Base-by-base conservation (phyloP, 2,797 vertebrate species). In the Coregonus ussuriensis region DNA sequence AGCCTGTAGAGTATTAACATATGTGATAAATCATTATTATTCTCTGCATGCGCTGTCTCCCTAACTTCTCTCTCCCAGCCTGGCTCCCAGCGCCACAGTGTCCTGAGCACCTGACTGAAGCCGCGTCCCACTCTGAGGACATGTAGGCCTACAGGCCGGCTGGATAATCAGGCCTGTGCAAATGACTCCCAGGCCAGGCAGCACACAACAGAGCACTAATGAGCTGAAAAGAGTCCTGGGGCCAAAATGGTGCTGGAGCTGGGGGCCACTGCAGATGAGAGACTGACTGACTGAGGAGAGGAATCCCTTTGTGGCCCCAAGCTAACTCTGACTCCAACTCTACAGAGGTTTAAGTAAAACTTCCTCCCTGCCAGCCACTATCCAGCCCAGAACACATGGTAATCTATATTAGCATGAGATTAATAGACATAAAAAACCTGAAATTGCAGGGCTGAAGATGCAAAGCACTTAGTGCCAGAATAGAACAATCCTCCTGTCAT, bases 211-310 rank as follows among this genome's bases (percentile, higher is more conserved):
- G 59, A 71, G 67, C 76, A 47, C 51, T 54, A 73, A 74, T 69
- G 74, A 33, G 74, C 80, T 77, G 80, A 84, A 77, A 81, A 81
- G 75, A 69, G 68, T 66, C 76, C 73, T 37, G 56, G 37, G 66
- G 66, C 33, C 2, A 13, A 18, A 63, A 9, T 47, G 41, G 41
- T 47, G 21, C 59, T 63, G 59, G 7, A 25, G 59, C n/a, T 63
- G 41, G 41, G 41, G 9, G 41, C 41, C 41, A 47, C 41, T 63
- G 59, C 25, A 25, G 9, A 25, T 7, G 59, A 63, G 59, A 63
- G 59, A 25, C 59, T 63, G 7, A 47, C 41, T 47, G 41, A 21
- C 59, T 25, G 21, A 63, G 59, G 59, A 63, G 59, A 63, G 59
- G 21, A 5, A 63, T 25, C 9, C 59, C 59, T 47, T 11, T 13